Evolutionary conservation across 2,797 vertebrate species (phyloP), one percentile per base, ranked within the genome.

Genomic region (Nannoperca australis): DNA sequence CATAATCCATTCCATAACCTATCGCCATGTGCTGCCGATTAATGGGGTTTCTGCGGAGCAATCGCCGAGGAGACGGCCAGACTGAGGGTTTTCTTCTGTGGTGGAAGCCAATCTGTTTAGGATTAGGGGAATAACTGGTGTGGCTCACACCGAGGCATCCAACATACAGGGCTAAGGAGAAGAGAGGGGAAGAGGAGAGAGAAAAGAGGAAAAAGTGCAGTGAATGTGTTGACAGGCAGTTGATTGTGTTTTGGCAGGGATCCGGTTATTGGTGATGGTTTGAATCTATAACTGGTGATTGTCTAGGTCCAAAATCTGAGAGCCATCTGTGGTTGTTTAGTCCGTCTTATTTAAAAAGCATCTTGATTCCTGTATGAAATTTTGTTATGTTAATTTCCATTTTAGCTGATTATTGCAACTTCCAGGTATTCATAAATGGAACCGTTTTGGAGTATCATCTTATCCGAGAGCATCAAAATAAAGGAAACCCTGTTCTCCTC

Each of bases 21-120:
- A 92, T 93, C 84, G 81, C 93, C 94, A 96, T 94, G 92, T 96
- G 95, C 90, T 90, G 91, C 84, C 81, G 78, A 95, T 96, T 95
- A 95, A 94, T 94, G 92, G 91, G 81, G 87, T 91, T 93, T 94
- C 93, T 92, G 92, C 80, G 91, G 91, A 92, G 92, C 86, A 68
- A 94, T 92, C 86, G 64, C 93, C 69, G 66, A 90, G 91, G 92
- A 94, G 93, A 92, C 92, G 88, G 90, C 90, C 93, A 93, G 94
- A 89, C 92, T 91, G 89, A 90, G 93, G 92, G 91, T 92, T 93
- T 93, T 91, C 89, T 93, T 89, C 91, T 90, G 92, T 92, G 93
- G 93, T 86, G 85, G 93, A 93, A 94, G 93, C 89, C 91, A 94
- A 95, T 95, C 94, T 95, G 95, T 95, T 95, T 94, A 82, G 94